These are phyloP conservation scores for Tragelaphus scriptus DNA, from an alignment of 2,113 vertebrate genomes.

Conservation along the genomic window DNA sequence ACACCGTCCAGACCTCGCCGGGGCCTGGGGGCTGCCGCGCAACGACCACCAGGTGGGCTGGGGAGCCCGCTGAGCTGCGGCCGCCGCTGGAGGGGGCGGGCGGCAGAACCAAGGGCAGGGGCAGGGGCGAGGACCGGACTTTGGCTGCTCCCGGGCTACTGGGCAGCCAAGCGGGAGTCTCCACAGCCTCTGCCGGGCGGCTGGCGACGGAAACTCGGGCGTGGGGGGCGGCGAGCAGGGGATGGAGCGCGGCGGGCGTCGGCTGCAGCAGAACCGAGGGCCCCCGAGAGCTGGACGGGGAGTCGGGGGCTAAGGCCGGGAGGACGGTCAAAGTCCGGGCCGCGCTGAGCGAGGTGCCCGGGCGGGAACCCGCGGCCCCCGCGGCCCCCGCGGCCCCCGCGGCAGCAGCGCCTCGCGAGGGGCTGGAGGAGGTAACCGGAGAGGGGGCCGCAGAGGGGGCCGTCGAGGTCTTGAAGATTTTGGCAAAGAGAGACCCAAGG, in stretches of 20 bases:
- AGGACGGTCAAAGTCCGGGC: neutral
- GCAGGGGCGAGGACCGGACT: neutral
- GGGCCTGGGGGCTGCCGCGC: neutral
- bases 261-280: neutral
- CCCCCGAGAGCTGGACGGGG: neutral
- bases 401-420: neutral
- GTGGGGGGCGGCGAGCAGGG: neutral
- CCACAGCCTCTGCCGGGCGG: neutral
- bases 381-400: neutral
- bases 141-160: neutral
- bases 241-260: neutral
- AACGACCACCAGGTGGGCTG: neutral
- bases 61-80: neutral
- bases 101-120: neutral
- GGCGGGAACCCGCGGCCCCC: neutral
- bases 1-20: neutral
- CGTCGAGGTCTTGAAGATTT: conserved; percentile 69
- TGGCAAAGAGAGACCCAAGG: conserved; percentile 68
- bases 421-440: neutral
- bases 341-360: neutral
- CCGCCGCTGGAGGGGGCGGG: neutral
- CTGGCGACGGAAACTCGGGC: neutral
- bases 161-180: neutral
- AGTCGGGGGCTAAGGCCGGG: neutral
- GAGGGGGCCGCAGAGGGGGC: neutral